These are phyloP conservation scores for Microctonus brassicae DNA, from an alignment of 2,888 invertebrate genomes.

Conservation along the genomic window DNA sequence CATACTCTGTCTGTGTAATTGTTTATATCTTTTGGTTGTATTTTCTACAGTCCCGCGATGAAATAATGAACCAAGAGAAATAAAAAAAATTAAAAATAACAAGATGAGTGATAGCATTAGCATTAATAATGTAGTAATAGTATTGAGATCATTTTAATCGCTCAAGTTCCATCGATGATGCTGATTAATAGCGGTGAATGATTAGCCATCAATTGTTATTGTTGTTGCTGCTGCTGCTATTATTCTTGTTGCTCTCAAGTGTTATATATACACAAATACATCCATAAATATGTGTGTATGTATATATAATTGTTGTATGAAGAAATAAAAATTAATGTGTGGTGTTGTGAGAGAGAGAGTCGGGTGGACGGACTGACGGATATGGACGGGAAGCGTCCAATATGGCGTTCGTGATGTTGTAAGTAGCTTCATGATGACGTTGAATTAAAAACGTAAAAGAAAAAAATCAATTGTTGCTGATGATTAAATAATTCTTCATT, in stretches of 20 bases:
- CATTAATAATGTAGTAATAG: constrained; percentile 29
- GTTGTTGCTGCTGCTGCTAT: constrained; percentile 9
- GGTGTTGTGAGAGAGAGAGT: constrained; percentile 21
- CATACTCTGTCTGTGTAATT: background rate
- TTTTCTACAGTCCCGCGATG: background rate
- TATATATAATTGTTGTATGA: background rate
- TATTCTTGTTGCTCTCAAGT: constrained; percentile 17
- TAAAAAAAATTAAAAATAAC: constrained; percentile 12
- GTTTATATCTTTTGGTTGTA: background rate
- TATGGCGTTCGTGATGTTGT: constrained; percentile 17
- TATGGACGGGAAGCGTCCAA: constrained; percentile 33
- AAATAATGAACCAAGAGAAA: constrained; percentile 2
- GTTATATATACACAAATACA: background rate
- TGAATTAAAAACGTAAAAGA: background rate
- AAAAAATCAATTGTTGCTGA: constrained; percentile 2
- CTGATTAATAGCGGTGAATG: background rate
- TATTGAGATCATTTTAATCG: constrained; percentile 40
- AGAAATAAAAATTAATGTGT: background rate
- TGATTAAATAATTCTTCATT: background rate
- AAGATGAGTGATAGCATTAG: constrained; percentile 13
- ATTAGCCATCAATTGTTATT: constrained; percentile 8
- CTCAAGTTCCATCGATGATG: constrained; percentile 14
- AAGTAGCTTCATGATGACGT: background rate
- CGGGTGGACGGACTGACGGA: constrained; percentile 35
- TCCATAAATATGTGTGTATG: background rate